These are phyloP conservation scores for Phylloscopus collybita DNA, from an alignment of 2,797 vertebrate species.

Conservation along the genomic window DNA sequence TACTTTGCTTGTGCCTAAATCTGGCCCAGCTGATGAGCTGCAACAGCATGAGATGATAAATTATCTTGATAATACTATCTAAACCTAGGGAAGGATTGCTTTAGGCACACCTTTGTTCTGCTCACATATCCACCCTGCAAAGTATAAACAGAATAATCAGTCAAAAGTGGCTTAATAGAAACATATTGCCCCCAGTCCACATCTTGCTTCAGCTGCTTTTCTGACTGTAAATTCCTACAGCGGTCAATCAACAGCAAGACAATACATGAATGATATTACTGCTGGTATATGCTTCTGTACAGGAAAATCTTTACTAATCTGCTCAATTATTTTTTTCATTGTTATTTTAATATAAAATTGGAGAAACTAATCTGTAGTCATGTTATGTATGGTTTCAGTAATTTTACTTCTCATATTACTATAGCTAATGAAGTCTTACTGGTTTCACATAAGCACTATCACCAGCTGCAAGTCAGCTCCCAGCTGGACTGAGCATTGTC, in stretches of 20 bases:
- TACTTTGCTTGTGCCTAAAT: not conserved
- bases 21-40: not conserved
- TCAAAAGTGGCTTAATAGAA: not conserved
- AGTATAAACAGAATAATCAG: not conserved
- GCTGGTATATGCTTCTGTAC: not conserved
- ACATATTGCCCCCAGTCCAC: not conserved
- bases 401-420: not conserved
- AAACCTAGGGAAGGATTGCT: not conserved
- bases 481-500: not conserved
- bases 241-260: not conserved
- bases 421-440: not conserved
- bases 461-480: not conserved
- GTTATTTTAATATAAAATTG: not conserved
- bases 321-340: not conserved
- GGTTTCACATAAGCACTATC: not conserved
- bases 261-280: not conserved
- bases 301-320: not conserved
- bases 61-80: not conserved
- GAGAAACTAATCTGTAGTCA: not conserved
- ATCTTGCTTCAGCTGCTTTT: not conserved
- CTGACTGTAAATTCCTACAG: not conserved
- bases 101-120: not conserved
- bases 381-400: not conserved
- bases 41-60: not conserved
- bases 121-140: not conserved